A percentile compares a stretch with the other conserved stretches of the same genome.
These are phyloP conservation scores for Leucophenga varia DNA, from an alignment of 1,140 invertebrate species.

Conservation along the genomic window DNA sequence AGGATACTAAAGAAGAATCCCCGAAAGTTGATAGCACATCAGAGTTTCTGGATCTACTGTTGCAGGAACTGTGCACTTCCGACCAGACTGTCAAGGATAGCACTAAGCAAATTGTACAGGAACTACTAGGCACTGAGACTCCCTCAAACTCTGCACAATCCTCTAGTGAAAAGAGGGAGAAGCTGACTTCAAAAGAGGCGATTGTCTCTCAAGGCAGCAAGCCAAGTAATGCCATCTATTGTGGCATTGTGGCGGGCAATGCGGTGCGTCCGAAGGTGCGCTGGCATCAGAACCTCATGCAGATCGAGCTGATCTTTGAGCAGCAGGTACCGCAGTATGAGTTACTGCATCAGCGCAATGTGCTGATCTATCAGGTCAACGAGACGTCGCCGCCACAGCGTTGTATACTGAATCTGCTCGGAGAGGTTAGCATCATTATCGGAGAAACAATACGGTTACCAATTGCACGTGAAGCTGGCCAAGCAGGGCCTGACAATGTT, in stretches of 20 bases:
- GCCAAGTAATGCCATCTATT: conserved; percentile 4
- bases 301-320: conserved; percentile 25
- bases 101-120: conserved; percentile 3
- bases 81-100: neutral
- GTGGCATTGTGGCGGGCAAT: neutral
- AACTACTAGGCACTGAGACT: neutral
- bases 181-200: too few relatives aligned
- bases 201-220: neutral
- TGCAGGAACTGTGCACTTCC: conserved; percentile 1
- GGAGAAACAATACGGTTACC: conserved; percentile 23
- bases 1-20: too few relatives aligned
- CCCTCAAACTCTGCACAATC: too few relatives aligned
- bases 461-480: conserved; percentile 25
- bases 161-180: too few relatives aligned
- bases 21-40: too few relatives aligned
- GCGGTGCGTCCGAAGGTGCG: conserved; percentile 24
- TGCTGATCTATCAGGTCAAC: conserved; percentile 14
- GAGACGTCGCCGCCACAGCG: conserved; percentile 18
- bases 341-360: conserved; percentile 1
- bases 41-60: conserved; percentile 1
- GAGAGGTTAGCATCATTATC: conserved; percentile 21
- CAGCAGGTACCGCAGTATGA: conserved; percentile 28
- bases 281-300: conserved; percentile 26
- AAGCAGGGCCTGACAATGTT: conserved; percentile 5
- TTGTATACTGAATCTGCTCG: conserved; percentile 27